These are phyloP conservation scores for Heliconius hewitsoni DNA, from an alignment of 1,140 invertebrate genomes.

Conservation along the genomic window DNA sequence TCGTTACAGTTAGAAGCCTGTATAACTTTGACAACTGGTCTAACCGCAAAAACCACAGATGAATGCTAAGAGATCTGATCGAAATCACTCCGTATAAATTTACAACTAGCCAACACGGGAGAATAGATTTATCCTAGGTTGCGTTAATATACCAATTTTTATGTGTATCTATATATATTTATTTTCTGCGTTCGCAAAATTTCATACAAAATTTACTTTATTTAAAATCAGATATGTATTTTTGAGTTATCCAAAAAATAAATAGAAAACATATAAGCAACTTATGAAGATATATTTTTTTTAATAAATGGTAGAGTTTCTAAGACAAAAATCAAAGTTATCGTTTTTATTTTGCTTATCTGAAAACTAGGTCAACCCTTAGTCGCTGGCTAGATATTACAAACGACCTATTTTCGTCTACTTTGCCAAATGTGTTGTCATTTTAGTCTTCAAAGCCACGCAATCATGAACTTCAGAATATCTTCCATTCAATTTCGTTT, in stretches of 20 bases:
- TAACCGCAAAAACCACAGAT: conserved; percentile 1
- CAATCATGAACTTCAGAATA: conserved; percentile 29
- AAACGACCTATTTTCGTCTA: conserved; percentile 37
- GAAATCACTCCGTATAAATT: not conserved
- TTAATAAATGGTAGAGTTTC: not conserved
- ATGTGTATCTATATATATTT: not conserved
- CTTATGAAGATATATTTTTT: too few relatives aligned
- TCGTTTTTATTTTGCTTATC: conserved; percentile 38
- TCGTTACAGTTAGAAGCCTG: not conserved
- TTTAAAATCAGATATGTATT: too few relatives aligned
- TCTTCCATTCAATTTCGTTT: conserved; percentile 24
- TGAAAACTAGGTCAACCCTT: conserved; percentile 35
- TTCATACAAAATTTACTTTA: not conserved
- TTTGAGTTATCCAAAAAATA: too few relatives aligned
- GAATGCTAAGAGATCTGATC: conserved; percentile 3
- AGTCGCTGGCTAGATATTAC: conserved; percentile 31
- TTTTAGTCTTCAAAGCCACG: conserved; percentile 30
- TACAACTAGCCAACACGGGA: not conserved
- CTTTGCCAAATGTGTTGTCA: conserved; percentile 36
- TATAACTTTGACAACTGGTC: not conserved
- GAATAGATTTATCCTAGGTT: not conserved
- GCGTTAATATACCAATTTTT: not conserved
- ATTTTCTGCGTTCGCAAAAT: not conserved
- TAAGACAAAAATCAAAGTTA: conserved; percentile 22
- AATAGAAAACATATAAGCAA: too few relatives aligned